A percentile compares a stretch with the other conserved stretches of the same genome.
Conservation (phyloP, 2,797 vertebrate species). For the Remorina albescens region DNA sequence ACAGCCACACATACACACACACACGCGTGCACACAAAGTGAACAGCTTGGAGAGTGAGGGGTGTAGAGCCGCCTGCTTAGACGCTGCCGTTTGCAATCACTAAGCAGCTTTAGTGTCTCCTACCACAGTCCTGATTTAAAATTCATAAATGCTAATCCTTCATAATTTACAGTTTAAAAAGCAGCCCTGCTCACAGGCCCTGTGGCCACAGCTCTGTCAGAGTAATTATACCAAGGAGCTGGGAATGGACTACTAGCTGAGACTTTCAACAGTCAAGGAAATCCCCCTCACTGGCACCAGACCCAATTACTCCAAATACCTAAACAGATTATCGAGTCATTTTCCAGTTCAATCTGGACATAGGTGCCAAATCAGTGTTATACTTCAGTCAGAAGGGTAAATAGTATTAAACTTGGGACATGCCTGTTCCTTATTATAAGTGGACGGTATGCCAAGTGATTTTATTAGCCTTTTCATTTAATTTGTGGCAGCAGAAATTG, state of each 20-base stretch:
- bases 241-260: slow-evolving; percentile 99
- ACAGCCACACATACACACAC: slow-evolving; percentile 49
- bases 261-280: slow-evolving; percentile 99
- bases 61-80: slow-evolving; percentile 91
- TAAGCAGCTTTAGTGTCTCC: slow-evolving; percentile 99
- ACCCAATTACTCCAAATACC: slow-evolving; percentile 99
- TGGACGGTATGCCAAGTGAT: slow-evolving; percentile 75
- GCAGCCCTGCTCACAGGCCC: slow-evolving; percentile 99
- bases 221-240: slow-evolving; percentile 99
- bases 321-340: slow-evolving; percentile 99
- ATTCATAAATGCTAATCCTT: slow-evolving; percentile 99
- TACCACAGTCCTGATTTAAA: slow-evolving; percentile 99
- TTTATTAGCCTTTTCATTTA: slow-evolving; percentile 84
- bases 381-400: slow-evolving; percentile 94
- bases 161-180: slow-evolving; percentile 99
- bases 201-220: slow-evolving; percentile 99
- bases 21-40: slow-evolving; percentile 37
- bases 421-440: slow-evolving; percentile 79
- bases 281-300: slow-evolving; percentile 97
- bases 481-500: slow-evolving; percentile 74
- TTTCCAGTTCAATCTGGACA: slow-evolving; percentile 98
- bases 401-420: slow-evolving; percentile 91
- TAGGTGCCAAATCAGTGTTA: slow-evolving; percentile 95
- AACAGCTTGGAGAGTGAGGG: slow-evolving; percentile 85
- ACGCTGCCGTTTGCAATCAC: slow-evolving; percentile 95